These are phyloP conservation scores for Gryllus longicercus DNA, from an alignment of 2,888 invertebrate species.

Conservation along the genomic window DNA sequence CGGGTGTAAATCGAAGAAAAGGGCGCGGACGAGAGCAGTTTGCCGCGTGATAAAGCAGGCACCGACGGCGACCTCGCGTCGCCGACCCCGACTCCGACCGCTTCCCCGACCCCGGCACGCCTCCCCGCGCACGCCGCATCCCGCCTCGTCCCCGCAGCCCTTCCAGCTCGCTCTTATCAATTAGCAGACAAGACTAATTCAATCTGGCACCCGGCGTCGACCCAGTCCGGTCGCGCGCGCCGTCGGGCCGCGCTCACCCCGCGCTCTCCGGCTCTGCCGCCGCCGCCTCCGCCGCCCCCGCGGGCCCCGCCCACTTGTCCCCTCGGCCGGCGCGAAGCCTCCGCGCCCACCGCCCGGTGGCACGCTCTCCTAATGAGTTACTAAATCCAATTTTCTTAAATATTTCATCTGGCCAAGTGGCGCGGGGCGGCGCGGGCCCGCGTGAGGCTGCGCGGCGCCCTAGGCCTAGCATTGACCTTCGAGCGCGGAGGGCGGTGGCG, in stretches of 20 bases:
- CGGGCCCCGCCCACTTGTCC: background rate
- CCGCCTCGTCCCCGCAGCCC: background rate
- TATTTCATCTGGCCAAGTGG: background rate
- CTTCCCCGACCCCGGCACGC: too few species aligned
- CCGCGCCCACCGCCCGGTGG: background rate
- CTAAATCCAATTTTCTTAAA: background rate
- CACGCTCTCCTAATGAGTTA: background rate
- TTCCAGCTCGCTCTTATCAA: conserved; percentile 1
- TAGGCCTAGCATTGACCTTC: background rate
- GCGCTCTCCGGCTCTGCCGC: background rate
- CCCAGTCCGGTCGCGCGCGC: background rate
- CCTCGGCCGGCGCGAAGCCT: background rate
- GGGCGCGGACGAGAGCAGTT: background rate
- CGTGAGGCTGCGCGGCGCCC: background rate
- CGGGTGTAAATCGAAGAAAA: background rate
- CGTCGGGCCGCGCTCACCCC: background rate
- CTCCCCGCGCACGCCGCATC: background rate
- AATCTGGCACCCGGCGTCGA: background rate
- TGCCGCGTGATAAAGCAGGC: background rate
- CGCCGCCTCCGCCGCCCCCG: background rate
- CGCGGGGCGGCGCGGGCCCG: background rate
- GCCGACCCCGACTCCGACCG: background rate
- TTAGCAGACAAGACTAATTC: conserved; percentile 17
- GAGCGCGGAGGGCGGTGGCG: background rate
- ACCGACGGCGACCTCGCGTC: background rate